A percentile compares a stretch with the other conserved stretches of the same genome.
phyloP scores from a whole-genome alignment of 2,113 vertebrate species.

The Syngnathus scovelli region DNA sequence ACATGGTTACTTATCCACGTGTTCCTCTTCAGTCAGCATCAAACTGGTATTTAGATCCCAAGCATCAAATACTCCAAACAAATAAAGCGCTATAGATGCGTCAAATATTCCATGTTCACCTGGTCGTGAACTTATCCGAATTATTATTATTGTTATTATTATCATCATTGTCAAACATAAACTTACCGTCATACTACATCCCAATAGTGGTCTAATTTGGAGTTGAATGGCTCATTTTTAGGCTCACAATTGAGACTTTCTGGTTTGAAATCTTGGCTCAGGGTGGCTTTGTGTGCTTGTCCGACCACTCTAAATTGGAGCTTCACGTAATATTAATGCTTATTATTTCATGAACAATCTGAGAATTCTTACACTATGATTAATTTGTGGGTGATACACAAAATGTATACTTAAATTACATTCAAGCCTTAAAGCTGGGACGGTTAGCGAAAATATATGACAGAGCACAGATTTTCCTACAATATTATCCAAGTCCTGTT shows the following conservation, averaged over 20 bases:
- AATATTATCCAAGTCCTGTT: constrained; percentile 36
- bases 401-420: background rate
- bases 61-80: constrained; percentile 3
- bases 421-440: constrained; percentile 4
- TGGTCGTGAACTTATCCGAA: background rate
- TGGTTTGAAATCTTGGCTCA: no score
- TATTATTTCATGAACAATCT: background rate
- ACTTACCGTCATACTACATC: background rate
- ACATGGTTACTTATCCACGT: constrained; percentile 15
- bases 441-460: background rate
- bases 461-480: constrained; percentile 15
- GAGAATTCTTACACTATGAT: background rate
- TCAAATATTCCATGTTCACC: background rate
- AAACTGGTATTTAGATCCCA: constrained; percentile 7
- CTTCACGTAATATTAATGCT: background rate
- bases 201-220: background rate
- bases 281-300: no score
- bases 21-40: background rate
- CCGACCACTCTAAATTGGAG: background rate
- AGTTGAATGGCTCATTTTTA: background rate
- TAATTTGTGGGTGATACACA: background rate
- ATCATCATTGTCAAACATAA: background rate
- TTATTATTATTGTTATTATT: background rate
- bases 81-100: background rate
- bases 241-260: background rate